Evolutionary conservation across 2,888 invertebrate genomes (phyloP), one percentile per base, ranked within the genome.

Genomic region (Tholera decimalis): DNA sequence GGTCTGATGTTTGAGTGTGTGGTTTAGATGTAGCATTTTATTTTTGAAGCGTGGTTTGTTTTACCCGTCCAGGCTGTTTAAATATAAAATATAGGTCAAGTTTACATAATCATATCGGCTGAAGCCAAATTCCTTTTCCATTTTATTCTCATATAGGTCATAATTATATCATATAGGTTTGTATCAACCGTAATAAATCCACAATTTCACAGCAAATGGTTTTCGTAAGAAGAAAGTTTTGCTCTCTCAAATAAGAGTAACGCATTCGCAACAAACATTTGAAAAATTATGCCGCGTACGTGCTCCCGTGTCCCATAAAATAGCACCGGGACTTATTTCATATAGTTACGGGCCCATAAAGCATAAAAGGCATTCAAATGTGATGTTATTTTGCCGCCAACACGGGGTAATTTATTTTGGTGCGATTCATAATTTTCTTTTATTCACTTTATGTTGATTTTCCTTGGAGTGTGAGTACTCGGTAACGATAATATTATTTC

Each of bases 361-460:
- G 93, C 94, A 95, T 95, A 95, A 95, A 95, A 92, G 91, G 94
- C 93, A 95, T 95, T 95, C 95, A 95, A 94, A 95, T 95, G 94
- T 92, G 95, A 95, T 95, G 95, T 95, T 95, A 95, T 95, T 95
- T 95, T 94, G 95, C 95, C 94, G 94, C 95, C 95, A 93, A 95
- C 94, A 93, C 91, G 87, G 92, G 91, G 94, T 95, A 95, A 95
- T 95, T 95, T 95, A 95, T 95, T 95, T 94, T 89, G 88, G 92
- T 89, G 93, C 94, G 92, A 95, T 95, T 95, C 95, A 95, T 95
- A 95, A 95, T 95, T 95, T 95, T 95, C 94, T 95, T 95, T 95
- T 95, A 95, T 95, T 94, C 95, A 95, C 95, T 95, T 95, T 95
- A 95, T 95, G 95, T 95, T 95, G 95, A 95, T 95, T 95, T 93